phyloP scores from a whole-genome alignment of 1,140 invertebrate genomes.

The Trinorchestia longiramus region DNA sequence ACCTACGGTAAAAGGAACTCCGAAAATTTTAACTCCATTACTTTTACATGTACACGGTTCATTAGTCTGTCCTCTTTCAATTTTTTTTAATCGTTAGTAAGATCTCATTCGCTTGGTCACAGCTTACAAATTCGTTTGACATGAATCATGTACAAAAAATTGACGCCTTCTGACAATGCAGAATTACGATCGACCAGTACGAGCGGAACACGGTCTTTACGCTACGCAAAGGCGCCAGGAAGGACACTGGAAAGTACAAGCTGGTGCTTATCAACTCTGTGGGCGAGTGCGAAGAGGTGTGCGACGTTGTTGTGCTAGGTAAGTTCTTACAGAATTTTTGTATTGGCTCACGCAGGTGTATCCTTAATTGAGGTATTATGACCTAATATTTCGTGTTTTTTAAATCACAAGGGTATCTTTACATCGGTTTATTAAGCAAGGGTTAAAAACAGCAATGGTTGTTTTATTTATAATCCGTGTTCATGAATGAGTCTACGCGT shows the following conservation, averaged over 20 bases:
- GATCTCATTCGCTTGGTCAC: too few relatives aligned
- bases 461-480: not conserved
- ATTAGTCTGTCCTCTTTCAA: too few relatives aligned
- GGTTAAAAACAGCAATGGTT: not conserved
- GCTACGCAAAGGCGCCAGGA: constrained; percentile 84
- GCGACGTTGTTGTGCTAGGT: constrained; percentile 90
- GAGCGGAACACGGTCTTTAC: constrained; percentile 92
- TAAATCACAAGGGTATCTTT: not conserved
- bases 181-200: constrained; percentile 89
- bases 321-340: constrained; percentile 66
- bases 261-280: constrained; percentile 86
- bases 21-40: too few relatives aligned
- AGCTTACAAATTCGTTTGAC: not conserved
- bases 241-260: constrained; percentile 92
- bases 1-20: too few relatives aligned
- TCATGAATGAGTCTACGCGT: not conserved
- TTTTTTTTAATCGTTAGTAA: too few relatives aligned
- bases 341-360: not conserved
- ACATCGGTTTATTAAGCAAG: not conserved
- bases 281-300: constrained; percentile 84
- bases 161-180: constrained; percentile 62
- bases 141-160: not conserved
- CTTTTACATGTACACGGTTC: too few relatives aligned
- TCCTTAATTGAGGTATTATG: not conserved
- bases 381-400: not conserved